phyloP scores from a whole-genome alignment of 1,140 invertebrate genomes.

The Megathymus violae region DNA sequence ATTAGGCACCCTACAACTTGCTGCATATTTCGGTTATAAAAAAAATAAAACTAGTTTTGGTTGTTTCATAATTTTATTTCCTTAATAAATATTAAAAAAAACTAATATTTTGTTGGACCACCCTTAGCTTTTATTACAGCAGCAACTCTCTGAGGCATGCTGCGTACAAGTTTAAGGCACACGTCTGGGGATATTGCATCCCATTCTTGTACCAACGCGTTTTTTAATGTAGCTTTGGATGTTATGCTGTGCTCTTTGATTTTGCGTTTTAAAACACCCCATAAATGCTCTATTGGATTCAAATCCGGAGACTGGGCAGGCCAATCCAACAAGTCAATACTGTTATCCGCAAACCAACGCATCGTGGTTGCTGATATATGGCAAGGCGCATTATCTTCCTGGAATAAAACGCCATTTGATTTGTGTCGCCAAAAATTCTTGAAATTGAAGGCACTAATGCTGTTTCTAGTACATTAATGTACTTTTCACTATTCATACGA shows the following conservation, averaged over 20 bases:
- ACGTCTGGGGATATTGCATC: background rate
- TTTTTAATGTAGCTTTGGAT: conserved; percentile 17
- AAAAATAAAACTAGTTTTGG: conserved; percentile 3
- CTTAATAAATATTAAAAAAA: conserved; percentile 1
- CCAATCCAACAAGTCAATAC: conserved; percentile 16
- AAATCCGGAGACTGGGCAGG: conserved; percentile 12
- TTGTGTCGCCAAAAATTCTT: conserved; percentile 16
- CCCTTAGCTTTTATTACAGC: conserved; percentile 11
- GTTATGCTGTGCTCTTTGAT: conserved; percentile 10
- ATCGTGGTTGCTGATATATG: conserved; percentile 13
- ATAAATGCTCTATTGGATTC: conserved; percentile 8
- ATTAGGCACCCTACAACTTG: conserved; percentile 1
- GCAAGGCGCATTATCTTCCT: conserved; percentile 13
- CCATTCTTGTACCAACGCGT: conserved; percentile 18
- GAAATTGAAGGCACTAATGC: conserved; percentile 11
- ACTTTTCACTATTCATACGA: conserved; percentile 20
- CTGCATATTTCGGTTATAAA: background rate
- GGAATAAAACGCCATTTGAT: conserved; percentile 14
- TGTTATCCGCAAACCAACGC: conserved; percentile 9
- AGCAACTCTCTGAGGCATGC: conserved; percentile 4
- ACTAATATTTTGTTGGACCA: conserved; percentile 23
- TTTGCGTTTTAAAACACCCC: conserved; percentile 11
- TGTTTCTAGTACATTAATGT: conserved; percentile 11
- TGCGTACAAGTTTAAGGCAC: conserved; percentile 5
- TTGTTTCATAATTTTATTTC: conserved; percentile 4